Evolutionary conservation across 2,113 vertebrate genomes (phyloP).

Genomic region (Engystomops pustulosus): DNA sequence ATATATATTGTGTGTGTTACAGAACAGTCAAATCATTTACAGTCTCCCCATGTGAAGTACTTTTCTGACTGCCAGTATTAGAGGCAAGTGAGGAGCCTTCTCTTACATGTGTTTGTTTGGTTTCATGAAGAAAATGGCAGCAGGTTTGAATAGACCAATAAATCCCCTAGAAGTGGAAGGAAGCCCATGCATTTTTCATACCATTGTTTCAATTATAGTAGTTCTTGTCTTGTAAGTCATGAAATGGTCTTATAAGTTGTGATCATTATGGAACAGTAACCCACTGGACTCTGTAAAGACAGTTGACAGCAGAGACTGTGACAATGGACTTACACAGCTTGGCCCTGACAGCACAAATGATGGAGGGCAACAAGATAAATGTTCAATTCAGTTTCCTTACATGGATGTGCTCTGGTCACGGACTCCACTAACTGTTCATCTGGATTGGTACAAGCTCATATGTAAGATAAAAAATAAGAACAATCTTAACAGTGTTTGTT

Average conservation of each 20-base stretch:
- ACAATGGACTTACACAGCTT: neutral
- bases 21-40: conserved; percentile 47
- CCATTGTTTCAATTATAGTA: neutral
- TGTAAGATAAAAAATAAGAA: no score
- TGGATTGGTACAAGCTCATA: no score
- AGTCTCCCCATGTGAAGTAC: conserved; percentile 22
- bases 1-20: neutral
- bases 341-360: neutral
- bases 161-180: no score
- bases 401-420: neutral
- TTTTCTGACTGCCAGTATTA: conserved; percentile 37
- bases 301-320: neutral
- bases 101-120: conserved; percentile 23
- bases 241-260: neutral
- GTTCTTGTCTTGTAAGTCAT: conserved; percentile 25
- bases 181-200: conserved; percentile 5
- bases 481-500: no score
- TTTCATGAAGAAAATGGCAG: conserved; percentile 5
- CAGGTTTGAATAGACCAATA: neutral
- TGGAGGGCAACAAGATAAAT: neutral
- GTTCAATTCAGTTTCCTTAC: neutral
- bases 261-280: neutral
- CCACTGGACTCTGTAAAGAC: neutral
- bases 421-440: neutral
- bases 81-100: conserved; percentile 27